A percentile compares a stretch with the other conserved stretches of the same genome.
phyloP scores from a whole-genome alignment of 2,113 vertebrate species.

The Pseudopipra pipra region DNA sequence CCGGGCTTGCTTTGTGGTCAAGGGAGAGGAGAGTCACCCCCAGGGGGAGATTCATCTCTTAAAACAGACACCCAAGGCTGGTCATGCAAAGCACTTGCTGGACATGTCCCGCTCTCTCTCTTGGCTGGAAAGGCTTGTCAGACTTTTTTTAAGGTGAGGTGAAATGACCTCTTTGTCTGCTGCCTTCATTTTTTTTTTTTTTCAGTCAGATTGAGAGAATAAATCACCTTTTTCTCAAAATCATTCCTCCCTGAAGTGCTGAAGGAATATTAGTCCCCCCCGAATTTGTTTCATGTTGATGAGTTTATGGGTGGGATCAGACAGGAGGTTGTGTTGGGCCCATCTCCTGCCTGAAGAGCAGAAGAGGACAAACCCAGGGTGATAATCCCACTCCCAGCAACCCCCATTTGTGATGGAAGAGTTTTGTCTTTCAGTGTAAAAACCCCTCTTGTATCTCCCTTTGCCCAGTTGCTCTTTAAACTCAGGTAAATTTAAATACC shows the following conservation, averaged over 20 bases:
- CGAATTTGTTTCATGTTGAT: not conserved
- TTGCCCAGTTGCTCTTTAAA: not conserved
- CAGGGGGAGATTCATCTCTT: not conserved
- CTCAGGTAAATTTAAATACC: not conserved
- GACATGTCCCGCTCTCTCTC: not conserved
- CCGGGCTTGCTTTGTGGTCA: conserved; percentile 20
- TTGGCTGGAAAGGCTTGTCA: not conserved
- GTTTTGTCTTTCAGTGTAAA: not conserved
- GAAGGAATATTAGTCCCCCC: not conserved
- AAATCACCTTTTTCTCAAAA: not conserved
- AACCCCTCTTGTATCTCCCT: not conserved
- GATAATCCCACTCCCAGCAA: not conserved
- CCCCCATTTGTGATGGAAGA: not conserved
- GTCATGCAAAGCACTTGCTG: not conserved
- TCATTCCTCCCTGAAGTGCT: not conserved
- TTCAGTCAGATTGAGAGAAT: not conserved
- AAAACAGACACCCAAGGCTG: not conserved
- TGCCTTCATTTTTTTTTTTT: not conserved
- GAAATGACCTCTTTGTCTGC: not conserved
- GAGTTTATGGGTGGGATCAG: not conserved
- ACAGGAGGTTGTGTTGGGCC: not conserved
- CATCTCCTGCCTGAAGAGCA: not conserved
- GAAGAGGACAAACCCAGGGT: not conserved
- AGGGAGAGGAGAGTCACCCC: conserved; percentile 3
- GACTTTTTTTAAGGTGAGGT: not conserved